Evolutionary conservation across 2,797 vertebrate species (phyloP), one percentile per base, ranked within the genome.

Genomic region (Alectoris magna): DNA sequence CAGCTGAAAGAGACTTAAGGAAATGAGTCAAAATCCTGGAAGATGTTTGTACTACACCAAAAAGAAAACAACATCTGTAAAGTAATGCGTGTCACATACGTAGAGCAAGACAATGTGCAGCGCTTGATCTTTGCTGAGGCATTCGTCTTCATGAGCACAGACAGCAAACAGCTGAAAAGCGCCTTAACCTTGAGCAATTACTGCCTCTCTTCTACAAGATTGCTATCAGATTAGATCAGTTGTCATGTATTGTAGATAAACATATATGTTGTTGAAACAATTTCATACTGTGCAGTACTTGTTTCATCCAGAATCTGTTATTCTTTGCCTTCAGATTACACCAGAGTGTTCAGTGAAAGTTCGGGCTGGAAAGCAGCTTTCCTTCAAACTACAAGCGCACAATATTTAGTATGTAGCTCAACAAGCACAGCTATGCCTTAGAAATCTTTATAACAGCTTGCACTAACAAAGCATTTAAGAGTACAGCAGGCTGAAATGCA

Each of bases 1-100:
- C 95, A 96, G 95, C 95, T 95, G 94, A 97, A 95, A 84, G 95
- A 95, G 90, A 94, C 96, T 96, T 96, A 91, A 98, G 98, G 98
- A 98, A 98, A 96, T 98, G 98, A 98, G 97, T 98, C 98, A 98
- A 97, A 97, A 97, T 97, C 97, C 98, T 97, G 96, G 68, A 95
- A 94, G 96, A 94, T 93, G 94, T 97, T 97, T 97, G 86, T 92
- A 89, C 58, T 59, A 89, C 88, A 74, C 83, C 94, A 96, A 96
- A 94, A 96, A 97, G 91, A 97, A 98, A 95, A 96, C 94, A 96
- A 96, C 97, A 97, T 97, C 97, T 97, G 96, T 95, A 97, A 96
- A 83, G 82, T 89, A 79, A 89, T 39, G 64, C 36, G 72, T 96
- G 96, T 86, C 90, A 91, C 53, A 85, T 62, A 71, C 76, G 80